Evolutionary conservation across 2,797 vertebrate species (phyloP), one percentile per base, ranked within the genome.

Genomic region (Erithacus rubecula): DNA sequence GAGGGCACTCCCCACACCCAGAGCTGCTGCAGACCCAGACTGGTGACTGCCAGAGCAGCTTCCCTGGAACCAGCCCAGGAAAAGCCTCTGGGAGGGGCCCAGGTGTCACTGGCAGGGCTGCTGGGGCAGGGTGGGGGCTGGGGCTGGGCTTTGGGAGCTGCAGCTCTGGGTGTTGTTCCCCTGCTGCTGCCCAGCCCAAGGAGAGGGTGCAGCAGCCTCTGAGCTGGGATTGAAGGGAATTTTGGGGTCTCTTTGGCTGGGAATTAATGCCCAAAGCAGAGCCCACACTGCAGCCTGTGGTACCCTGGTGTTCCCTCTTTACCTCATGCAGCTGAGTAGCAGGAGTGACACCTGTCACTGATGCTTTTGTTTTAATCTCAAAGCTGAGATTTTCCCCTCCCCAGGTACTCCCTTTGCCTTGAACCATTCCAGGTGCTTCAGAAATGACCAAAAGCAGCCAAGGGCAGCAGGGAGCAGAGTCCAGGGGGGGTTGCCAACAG

Each of bases 21-120:
- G 82, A 24, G 51, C 82, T 72, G 15, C 16, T 8, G 83, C 41
- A 44, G 26, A 7, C 10, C 49, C 55, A 2, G 19, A 9, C 30
- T 27, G 37, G 32, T 3, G 11, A 5, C 6, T 68, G 68, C 78
- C 3, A 3, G 51, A 49, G 79, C 89, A 76, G 59, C 84, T 86
- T 11, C 41, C 47, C 67, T 58, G 83, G 72, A 27, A 16, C 5
- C 11, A 43, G 63, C 15, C 17, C 3, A 7, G 83, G 78, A 41
- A n/a, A 24, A 52, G 74, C 30, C 68, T 22, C 60, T 6, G 43
- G 60, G 72, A 36, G 16, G 37, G 81, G 8, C 63, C n/a, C 49
- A 6, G 79, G 51, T 76, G 3, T 24, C 10, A 0, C 2, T 36
- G 27, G 3, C 29, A 3, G 6, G 4, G 17, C 3, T 32, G 72